Percentiles rank a stretch among this genome's conserved stretches.
Evolutionary conservation across 2,797 vertebrate genomes (phyloP).

Genomic region (Anableps anableps): DNA sequence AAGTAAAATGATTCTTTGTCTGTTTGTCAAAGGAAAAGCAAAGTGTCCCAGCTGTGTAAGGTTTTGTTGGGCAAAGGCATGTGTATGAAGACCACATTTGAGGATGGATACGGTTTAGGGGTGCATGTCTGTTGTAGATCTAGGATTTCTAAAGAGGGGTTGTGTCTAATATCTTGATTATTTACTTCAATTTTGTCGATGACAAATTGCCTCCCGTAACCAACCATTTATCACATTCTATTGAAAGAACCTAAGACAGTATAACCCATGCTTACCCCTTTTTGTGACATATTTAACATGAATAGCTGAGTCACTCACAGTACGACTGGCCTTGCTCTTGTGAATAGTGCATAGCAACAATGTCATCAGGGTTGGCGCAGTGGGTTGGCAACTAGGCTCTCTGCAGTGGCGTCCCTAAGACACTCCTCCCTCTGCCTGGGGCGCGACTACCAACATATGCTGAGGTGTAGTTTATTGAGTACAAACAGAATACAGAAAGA

Average conservation of each 20-base stretch:
- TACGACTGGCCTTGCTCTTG: slow-evolving; percentile 43
- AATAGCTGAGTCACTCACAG: slow-evolving; percentile 33
- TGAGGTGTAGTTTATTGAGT: slow-evolving; percentile 58
- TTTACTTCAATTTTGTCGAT: background rate
- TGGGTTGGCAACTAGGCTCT: slow-evolving; percentile 72
- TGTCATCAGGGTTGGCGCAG: slow-evolving; percentile 73
- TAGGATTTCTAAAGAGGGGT: background rate
- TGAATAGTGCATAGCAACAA: slow-evolving; percentile 74
- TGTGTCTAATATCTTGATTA: background rate
- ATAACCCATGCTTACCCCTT: background rate
- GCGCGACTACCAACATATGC: slow-evolving; percentile 54
- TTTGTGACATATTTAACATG: slow-evolving; percentile 29
- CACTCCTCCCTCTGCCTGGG: slow-evolving; percentile 55
- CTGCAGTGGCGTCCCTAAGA: slow-evolving; percentile 69
- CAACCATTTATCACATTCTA: background rate
- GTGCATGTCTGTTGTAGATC: background rate
- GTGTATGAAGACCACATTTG: background rate
- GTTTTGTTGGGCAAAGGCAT: background rate
- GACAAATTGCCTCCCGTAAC: background rate
- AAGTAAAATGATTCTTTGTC: background rate
- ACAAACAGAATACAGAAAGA: slow-evolving; percentile 34
- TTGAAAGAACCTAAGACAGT: background rate
- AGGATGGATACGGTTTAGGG: background rate
- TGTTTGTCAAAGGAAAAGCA: background rate
- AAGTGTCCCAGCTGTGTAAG: background rate